phyloP scores from a whole-genome alignment of 2,113 vertebrate genomes.

The Dipodomys stephensi region DNA sequence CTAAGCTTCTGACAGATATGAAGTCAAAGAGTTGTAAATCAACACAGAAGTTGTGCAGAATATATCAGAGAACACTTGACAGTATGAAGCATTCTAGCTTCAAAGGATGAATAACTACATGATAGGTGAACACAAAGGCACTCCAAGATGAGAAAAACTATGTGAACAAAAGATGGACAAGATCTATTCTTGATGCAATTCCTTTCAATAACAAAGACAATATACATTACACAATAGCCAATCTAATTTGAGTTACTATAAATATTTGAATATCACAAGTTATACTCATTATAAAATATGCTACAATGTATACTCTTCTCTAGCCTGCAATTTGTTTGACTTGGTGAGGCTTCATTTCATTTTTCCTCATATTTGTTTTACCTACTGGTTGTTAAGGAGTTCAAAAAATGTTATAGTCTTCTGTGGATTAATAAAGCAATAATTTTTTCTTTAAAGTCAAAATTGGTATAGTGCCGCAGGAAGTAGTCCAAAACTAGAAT shows the following conservation, averaged over 20 bases:
- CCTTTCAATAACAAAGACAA: neutral
- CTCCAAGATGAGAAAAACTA: neutral
- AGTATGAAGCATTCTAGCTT: neutral
- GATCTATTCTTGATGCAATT: conserved; percentile 27
- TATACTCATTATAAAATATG: conserved; percentile 22
- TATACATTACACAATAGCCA: neutral
- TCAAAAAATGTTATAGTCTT: conserved; percentile 20
- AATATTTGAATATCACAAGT: neutral
- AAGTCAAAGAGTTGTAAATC: conserved; percentile 6
- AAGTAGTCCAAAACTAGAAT: conserved; percentile 41
- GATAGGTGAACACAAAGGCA: neutral
- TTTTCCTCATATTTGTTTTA: neutral
- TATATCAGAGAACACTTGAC: neutral
- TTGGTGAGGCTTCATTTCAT: neutral
- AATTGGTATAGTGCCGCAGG: neutral
- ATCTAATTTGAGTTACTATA: conserved; percentile 11
- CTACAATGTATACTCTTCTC: neutral
- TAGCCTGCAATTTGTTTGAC: neutral
- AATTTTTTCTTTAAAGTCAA: conserved; percentile 12
- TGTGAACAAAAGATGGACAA: neutral
- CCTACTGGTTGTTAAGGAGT: neutral
- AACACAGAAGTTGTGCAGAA: neutral
- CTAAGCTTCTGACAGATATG: neutral
- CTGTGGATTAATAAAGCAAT: conserved; percentile 21
- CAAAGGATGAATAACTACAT: neutral